Evolutionary conservation across 2,113 vertebrate species (phyloP).

Genomic region (Leptobrachium leishanense): DNA sequence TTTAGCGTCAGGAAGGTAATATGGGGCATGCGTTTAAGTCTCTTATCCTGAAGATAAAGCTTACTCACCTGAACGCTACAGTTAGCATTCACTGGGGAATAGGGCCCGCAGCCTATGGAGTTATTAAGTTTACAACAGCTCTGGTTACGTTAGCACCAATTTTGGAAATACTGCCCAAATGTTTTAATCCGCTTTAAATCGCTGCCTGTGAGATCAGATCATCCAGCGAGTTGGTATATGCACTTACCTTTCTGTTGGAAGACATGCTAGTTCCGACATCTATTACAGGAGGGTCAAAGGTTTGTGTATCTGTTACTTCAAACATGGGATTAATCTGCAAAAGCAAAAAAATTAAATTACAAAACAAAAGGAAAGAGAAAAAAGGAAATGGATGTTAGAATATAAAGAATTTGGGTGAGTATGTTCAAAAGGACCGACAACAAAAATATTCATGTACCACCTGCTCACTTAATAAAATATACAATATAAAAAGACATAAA

Average conservation of each 20-base stretch:
- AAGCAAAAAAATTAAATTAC: conserved; percentile 30
- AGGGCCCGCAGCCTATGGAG: too few relatives aligned
- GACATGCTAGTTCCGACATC: conserved; percentile 64
- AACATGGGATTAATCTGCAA: conserved; percentile 75
- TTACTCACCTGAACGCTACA: too few relatives aligned
- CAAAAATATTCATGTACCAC: background rate
- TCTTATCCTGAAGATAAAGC: too few relatives aligned
- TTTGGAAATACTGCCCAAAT: too few relatives aligned
- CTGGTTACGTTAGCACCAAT: too few relatives aligned
- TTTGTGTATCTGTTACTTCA: conserved; percentile 73
- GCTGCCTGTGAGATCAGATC: too few relatives aligned
- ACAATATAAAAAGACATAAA: too few relatives aligned
- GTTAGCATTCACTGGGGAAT: too few relatives aligned
- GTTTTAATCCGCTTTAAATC: too few relatives aligned
- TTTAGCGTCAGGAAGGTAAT: too few relatives aligned
- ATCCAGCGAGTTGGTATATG: background rate
- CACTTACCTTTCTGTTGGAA: conserved; percentile 62
- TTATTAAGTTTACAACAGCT: too few relatives aligned
- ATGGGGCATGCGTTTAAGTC: too few relatives aligned
- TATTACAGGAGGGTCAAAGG: conserved; percentile 70
- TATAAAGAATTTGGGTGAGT: background rate
- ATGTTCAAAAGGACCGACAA: background rate
- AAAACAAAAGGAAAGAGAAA: conserved; percentile 43
- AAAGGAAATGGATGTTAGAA: background rate
- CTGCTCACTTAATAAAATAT: background rate